Percentiles rank a stretch among this genome's conserved stretches.
Conservation (phyloP, 2,888 invertebrate genomes). For the Eupithecia vulgata region DNA sequence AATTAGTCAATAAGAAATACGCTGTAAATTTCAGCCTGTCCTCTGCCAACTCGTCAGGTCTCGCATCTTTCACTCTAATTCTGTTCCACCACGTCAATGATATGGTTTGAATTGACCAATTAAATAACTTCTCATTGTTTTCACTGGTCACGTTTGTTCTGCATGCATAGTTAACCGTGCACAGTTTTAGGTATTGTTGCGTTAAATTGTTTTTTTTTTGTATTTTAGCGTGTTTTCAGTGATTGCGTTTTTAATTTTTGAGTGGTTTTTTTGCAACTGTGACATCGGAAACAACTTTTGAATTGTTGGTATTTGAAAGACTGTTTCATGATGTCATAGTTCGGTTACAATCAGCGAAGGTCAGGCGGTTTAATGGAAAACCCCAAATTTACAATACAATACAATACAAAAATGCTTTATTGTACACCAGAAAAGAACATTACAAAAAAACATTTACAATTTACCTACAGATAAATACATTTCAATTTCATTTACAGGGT, state of each 20-base stretch:
- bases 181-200: neutral
- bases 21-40: neutral
- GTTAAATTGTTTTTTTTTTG: neutral
- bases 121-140: constrained; percentile 18
- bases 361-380: neutral
- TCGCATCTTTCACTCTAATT: neutral
- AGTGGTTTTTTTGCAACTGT: neutral
- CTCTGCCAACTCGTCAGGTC: neutral
- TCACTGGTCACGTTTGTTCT: constrained; percentile 22
- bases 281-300: neutral
- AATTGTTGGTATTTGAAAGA: neutral
- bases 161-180: constrained; percentile 26
- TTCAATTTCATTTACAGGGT: neutral
- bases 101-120: constrained; percentile 16
- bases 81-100: constrained; percentile 6
- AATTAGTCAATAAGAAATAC: neutral
- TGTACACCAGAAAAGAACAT: no score
- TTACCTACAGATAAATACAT: neutral
- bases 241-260: neutral
- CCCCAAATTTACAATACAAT: no score
- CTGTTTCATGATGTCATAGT: neutral
- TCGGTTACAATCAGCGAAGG: constrained; percentile 1
- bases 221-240: neutral
- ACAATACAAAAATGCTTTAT: no score
- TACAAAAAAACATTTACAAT: no score